Percentiles rank a stretch among this genome's conserved stretches.
phyloP scores from a whole-genome alignment of 2,888 invertebrate species.

The Cheilosia impressa region DNA sequence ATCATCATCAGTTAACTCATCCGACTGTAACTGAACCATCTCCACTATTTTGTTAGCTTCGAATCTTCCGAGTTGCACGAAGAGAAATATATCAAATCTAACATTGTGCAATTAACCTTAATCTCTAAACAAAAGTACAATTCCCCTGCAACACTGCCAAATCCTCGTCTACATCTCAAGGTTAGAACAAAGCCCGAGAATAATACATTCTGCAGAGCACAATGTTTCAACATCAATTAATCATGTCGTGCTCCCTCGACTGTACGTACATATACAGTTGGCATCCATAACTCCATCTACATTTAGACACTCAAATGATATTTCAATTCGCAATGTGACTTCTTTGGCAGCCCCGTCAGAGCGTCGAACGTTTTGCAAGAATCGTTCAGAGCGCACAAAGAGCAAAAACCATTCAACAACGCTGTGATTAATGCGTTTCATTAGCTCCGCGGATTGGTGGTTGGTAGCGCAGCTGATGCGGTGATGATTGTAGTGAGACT shows the following conservation, averaged over 20 bases:
- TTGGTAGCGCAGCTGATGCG: not conserved
- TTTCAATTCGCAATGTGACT: conserved; percentile 73
- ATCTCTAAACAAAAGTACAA: conserved; percentile 69
- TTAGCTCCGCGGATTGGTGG: conserved; percentile 53
- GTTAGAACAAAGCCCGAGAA: conserved; percentile 56
- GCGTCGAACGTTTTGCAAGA: conserved; percentile 67
- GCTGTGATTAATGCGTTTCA: conserved; percentile 74
- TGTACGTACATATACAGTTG: not conserved
- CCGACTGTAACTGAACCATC: conserved; percentile 56
- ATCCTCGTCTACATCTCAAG: conserved; percentile 43
- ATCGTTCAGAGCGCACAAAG: conserved; percentile 48
- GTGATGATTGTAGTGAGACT: conserved; percentile 29
- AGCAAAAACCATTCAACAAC: conserved; percentile 64
- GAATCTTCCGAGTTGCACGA: conserved; percentile 70
- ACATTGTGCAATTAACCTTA: conserved; percentile 73
- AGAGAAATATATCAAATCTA: conserved; percentile 65
- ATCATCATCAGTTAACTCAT: conserved; percentile 62
- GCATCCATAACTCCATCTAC: conserved; percentile 68
- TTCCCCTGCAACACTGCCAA: not conserved
- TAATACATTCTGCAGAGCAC: conserved; percentile 46
- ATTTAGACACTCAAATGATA: conserved; percentile 74
- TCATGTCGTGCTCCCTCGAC: conserved; percentile 68
- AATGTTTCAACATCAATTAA: conserved; percentile 74
- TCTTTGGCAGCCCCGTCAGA: conserved; percentile 64
- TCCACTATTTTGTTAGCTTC: conserved; percentile 33